A percentile compares a stretch with the other conserved stretches of the same genome.
phyloP scores from a whole-genome alignment of 2,113 vertebrate genomes.

The Microcebus murinus region DNA sequence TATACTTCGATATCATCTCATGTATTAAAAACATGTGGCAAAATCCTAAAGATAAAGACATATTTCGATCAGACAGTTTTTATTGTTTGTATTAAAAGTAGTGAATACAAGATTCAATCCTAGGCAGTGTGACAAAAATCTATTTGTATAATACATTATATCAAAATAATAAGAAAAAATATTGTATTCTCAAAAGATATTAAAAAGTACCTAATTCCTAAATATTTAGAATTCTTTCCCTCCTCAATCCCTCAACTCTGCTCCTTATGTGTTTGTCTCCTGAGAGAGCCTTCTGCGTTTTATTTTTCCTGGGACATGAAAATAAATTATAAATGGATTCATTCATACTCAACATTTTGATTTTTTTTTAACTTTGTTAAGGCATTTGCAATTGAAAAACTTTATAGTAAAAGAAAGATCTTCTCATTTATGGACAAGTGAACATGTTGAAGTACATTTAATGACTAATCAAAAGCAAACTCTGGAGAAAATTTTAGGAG shows the following conservation, averaged over 20 bases:
- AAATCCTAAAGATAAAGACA: conserved; percentile 24
- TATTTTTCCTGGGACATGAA: background rate
- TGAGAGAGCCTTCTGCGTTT: background rate
- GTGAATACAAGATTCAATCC: background rate
- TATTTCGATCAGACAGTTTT: background rate
- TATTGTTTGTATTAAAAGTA: background rate
- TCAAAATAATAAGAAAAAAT: background rate
- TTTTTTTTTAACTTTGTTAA: background rate
- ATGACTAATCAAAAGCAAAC: conserved; percentile 35
- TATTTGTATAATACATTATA: background rate
- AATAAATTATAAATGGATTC: background rate
- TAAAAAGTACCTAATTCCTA: background rate
- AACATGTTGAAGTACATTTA: conserved; percentile 17
- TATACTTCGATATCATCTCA: background rate
- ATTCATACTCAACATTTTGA: background rate
- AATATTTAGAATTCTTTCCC: background rate
- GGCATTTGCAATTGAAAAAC: background rate
- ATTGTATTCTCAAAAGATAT: background rate
- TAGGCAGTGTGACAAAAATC: background rate
- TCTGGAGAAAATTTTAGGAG: conserved; percentile 10
- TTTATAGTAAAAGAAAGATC: background rate
- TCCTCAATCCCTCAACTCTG: background rate
- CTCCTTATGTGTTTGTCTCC: background rate
- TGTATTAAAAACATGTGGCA: background rate
- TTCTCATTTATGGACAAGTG: conserved; percentile 18